Evolutionary conservation across 2,888 invertebrate species (phyloP).

Genomic region (Ectemnius lituratus): DNA sequence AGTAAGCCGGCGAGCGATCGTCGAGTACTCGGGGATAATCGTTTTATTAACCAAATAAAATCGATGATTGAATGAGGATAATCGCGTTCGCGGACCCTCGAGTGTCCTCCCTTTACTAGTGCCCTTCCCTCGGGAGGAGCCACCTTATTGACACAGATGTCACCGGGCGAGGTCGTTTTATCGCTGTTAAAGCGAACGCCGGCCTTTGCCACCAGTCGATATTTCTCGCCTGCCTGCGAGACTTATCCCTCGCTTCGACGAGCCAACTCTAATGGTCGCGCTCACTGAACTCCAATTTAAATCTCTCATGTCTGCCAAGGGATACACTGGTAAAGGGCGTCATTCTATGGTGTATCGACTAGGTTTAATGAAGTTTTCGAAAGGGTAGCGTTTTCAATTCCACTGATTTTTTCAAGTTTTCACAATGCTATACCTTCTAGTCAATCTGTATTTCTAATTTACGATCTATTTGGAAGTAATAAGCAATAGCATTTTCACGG

Average conservation of each 20-base stretch:
- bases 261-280: too few species aligned
- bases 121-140: constrained; percentile 66
- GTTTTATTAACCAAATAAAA: constrained; percentile 78
- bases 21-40: constrained; percentile 68
- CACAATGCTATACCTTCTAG: too few species aligned
- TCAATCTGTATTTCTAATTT: constrained; percentile 1
- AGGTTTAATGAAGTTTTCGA: too few species aligned
- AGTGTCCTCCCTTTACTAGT: constrained; percentile 46
- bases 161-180: constrained; percentile 67
- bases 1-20: constrained; percentile 20
- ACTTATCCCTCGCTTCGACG: too few species aligned
- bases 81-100: constrained; percentile 65
- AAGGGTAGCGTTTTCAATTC: too few species aligned
- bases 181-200: constrained; percentile 61
- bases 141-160: constrained; percentile 77
- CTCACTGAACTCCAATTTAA: background rate
- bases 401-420: too few species aligned
- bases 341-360: too few species aligned
- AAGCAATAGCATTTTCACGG: constrained; percentile 65
- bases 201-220: constrained; percentile 57
- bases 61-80: constrained; percentile 75
- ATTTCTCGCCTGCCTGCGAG: constrained; percentile 26
- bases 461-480: constrained; percentile 56
- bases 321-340: too few species aligned
- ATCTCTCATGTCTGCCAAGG: background rate